phyloP scores from a whole-genome alignment of 2,888 invertebrate species.

The Polyommatus iphigenia region DNA sequence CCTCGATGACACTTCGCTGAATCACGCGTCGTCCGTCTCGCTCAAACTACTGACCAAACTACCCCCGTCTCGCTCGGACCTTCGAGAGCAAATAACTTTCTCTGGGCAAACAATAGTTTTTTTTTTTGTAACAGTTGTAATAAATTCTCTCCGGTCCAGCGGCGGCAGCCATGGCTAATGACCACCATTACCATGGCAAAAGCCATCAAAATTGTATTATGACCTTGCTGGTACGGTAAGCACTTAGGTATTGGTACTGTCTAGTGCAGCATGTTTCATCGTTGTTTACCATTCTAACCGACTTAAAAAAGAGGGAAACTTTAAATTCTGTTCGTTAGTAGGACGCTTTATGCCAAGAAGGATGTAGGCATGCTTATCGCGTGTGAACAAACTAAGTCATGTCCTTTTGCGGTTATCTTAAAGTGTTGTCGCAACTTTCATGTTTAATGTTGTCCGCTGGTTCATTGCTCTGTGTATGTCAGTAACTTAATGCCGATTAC shows the following conservation, averaged over 20 bases:
- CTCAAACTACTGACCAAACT: neutral
- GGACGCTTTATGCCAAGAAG: neutral
- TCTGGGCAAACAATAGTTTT: slow-evolving; percentile 24
- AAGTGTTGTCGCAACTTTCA: neutral
- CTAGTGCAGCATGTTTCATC: neutral
- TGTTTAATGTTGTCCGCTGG: neutral
- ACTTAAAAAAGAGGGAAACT: neutral
- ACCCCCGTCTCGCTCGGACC: slow-evolving; percentile 24
- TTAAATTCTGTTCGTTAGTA: too few species aligned
- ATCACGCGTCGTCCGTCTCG: neutral
- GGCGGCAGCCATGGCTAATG: slow-evolving; percentile 3
- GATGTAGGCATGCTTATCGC: neutral
- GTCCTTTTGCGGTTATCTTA: neutral
- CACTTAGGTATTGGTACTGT: neutral
- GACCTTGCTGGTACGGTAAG: neutral
- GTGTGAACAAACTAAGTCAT: neutral
- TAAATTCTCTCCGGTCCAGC: slow-evolving; percentile 1
- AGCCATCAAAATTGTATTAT: neutral
- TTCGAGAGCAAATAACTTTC: slow-evolving; percentile 23
- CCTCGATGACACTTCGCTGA: slow-evolving; percentile 15
- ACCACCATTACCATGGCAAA: neutral
- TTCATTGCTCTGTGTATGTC: neutral
- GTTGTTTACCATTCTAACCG: neutral
- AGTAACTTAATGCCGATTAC: neutral
- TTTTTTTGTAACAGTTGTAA: slow-evolving; percentile 17